phyloP scores from a whole-genome alignment of 2,113 vertebrate genomes.

The Solenodon paradoxus region DNA sequence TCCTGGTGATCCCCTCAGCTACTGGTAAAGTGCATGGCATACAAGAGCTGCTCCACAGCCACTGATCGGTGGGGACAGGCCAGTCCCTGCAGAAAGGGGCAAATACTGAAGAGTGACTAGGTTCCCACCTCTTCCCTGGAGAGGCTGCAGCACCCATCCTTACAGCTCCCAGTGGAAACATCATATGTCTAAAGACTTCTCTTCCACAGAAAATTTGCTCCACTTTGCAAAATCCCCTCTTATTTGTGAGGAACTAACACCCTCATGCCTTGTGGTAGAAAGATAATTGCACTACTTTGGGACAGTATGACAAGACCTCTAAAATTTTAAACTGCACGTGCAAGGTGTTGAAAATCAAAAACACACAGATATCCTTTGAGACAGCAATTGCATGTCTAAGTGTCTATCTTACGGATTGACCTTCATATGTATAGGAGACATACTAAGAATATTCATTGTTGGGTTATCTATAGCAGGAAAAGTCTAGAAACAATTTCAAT shows the following conservation, averaged over 20 bases:
- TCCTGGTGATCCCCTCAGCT: background rate
- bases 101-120: background rate
- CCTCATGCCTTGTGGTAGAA: background rate
- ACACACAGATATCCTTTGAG: background rate
- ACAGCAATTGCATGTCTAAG: background rate
- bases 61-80: background rate
- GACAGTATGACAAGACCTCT: background rate
- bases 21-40: background rate
- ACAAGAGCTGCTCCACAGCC: background rate
- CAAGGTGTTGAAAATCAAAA: background rate
- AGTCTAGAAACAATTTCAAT: background rate
- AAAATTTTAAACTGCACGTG: background rate
- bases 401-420: background rate
- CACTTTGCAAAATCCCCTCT: background rate
- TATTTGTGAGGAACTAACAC: background rate
- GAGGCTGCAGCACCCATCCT: background rate
- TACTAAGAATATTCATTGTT: background rate
- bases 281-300: background rate
- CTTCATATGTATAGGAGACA: background rate
- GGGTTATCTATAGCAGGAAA: background rate
- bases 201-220: background rate
- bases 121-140: accelerated
- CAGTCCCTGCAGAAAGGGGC: background rate
- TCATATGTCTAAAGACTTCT: background rate
- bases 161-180: background rate